Conservation (phyloP, 2,888 invertebrate species). For the Pinctada fucata region DNA sequence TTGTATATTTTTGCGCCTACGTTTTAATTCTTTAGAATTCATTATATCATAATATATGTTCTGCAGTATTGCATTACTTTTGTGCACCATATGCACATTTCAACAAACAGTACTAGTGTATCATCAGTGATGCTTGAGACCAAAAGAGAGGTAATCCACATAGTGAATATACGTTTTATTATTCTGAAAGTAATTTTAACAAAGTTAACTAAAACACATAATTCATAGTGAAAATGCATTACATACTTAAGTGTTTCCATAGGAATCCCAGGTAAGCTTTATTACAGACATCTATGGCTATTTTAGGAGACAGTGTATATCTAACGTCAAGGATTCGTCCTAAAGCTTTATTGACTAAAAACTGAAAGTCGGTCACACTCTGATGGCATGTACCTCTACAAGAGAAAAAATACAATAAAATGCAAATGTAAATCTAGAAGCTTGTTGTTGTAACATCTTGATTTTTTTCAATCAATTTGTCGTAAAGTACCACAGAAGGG, state of each 20-base stretch:
- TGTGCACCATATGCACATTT: too few relatives aligned
- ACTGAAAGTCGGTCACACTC: slow-evolving; percentile 73
- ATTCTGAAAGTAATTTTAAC: not conserved
- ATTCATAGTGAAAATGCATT: not conserved
- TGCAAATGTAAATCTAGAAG: not conserved
- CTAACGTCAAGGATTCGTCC: slow-evolving; percentile 68
- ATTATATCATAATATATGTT: too few relatives aligned
- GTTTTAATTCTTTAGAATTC: too few relatives aligned
- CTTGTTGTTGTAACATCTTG: not conserved
- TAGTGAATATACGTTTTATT: too few relatives aligned
- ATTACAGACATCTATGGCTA: slow-evolving; percentile 62
- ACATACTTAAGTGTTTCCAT: slow-evolving; percentile 59
- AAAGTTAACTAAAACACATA: not conserved
- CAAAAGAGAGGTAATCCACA: too few relatives aligned
- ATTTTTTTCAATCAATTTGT: not conserved
- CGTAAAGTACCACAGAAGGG: not conserved
- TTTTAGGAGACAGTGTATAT: slow-evolving; percentile 64
- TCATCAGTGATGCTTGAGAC: too few relatives aligned
- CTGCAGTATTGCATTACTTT: too few relatives aligned
- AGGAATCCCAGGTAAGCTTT: slow-evolving; percentile 66
- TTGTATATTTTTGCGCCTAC: too few relatives aligned
- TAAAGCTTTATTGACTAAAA: slow-evolving; percentile 61
- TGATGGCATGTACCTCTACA: slow-evolving; percentile 74
- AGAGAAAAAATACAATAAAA: slow-evolving; percentile 5
- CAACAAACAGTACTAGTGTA: too few relatives aligned